phyloP scores from a whole-genome alignment of 2,888 invertebrate species.

The Aphidoletes aphidimyza region DNA sequence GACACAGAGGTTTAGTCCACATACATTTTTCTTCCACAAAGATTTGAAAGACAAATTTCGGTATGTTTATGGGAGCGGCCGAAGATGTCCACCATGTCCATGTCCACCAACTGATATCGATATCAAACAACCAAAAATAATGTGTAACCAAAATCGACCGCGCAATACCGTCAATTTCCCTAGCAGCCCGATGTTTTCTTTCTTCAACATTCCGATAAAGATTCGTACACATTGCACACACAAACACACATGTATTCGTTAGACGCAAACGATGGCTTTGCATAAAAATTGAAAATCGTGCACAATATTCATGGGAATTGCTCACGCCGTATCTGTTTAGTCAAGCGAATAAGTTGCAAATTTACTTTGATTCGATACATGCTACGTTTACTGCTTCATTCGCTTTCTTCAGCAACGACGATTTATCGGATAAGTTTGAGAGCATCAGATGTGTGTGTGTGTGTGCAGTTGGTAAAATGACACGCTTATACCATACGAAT shows the following conservation, averaged over 20 bases:
- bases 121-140: not conserved
- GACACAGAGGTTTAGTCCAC: not conserved
- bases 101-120: constrained; percentile 13
- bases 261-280: not conserved
- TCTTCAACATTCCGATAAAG: too few species aligned
- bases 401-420: constrained; percentile 11
- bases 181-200: not conserved
- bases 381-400: not conserved
- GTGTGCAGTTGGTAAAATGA: too few species aligned
- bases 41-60: constrained; percentile 1
- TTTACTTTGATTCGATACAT: constrained; percentile 43
- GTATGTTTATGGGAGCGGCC: not conserved
- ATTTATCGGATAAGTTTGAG: too few species aligned
- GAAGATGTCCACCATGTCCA: constrained; percentile 5
- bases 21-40: not conserved
- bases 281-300: constrained; percentile 41
- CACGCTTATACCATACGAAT: too few species aligned
- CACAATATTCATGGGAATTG: not conserved
- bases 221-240: too few species aligned
- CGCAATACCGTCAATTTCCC: not conserved
- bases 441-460: too few species aligned
- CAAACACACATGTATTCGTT: too few species aligned
- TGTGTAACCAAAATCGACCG: not conserved
- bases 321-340: not conserved
- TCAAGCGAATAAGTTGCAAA: constrained; percentile 43